Conservation (phyloP, 2,797 vertebrate species). For the Perodicticus potto region DNA sequence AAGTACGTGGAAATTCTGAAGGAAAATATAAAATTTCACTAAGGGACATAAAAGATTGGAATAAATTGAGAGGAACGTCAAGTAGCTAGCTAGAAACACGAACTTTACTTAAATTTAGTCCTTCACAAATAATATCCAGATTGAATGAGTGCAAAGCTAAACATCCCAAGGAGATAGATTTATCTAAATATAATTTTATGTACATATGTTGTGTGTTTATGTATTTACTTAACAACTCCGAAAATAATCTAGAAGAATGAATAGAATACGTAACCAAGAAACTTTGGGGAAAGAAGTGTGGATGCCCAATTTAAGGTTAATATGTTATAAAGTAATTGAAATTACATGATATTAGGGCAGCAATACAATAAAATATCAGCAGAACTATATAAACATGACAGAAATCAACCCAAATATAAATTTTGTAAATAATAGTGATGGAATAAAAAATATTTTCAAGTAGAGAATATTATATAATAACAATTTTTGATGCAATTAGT, state of each 20-base stretch:
- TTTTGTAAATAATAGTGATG: neutral
- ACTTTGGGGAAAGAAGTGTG: neutral
- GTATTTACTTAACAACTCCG: neutral
- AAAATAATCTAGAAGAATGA: neutral
- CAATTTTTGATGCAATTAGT: neutral
- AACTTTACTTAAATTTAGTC: neutral
- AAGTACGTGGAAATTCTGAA: neutral
- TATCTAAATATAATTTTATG: neutral
- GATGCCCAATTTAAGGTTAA: neutral
- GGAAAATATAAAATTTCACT: slow-evolving; percentile 24
- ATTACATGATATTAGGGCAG: neutral
- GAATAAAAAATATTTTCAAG: neutral
- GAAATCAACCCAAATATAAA: neutral
- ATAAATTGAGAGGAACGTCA: neutral
- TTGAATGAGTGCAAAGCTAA: neutral
- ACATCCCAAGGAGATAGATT: neutral
- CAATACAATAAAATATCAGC: neutral
- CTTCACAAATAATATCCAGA: neutral
- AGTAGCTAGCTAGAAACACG: neutral
- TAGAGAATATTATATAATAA: neutral
- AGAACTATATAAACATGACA: neutral
- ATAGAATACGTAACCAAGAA: neutral
- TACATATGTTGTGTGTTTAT: neutral
- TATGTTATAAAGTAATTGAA: neutral
- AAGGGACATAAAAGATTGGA: neutral